These are phyloP conservation scores for Catharus bicknelli DNA, from an alignment of 2,113 vertebrate genomes.

Conservation along the genomic window DNA sequence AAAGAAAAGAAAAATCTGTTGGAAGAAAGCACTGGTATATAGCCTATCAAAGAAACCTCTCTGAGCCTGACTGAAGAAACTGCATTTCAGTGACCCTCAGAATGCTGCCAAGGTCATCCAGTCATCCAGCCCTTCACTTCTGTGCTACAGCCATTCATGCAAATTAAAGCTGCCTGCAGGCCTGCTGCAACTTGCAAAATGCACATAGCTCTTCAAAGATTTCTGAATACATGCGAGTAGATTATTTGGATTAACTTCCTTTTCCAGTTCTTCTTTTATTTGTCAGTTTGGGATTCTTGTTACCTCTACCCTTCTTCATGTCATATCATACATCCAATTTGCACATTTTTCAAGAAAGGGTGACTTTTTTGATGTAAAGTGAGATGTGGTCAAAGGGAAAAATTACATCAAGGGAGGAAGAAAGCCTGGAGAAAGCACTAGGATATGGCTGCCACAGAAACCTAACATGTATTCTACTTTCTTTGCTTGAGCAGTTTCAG, in stretches of 20 bases:
- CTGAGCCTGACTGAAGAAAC: slow-evolving; percentile 21
- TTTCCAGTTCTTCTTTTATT: neutral
- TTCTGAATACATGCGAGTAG: neutral
- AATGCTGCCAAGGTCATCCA: slow-evolving; percentile 33
- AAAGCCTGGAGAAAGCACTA: neutral
- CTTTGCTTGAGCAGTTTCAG: slow-evolving; percentile 11
- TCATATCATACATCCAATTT: slow-evolving; percentile 14
- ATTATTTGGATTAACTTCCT: slow-evolving; percentile 37
- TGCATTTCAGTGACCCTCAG: slow-evolving; percentile 42
- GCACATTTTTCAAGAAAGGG: slow-evolving; percentile 13
- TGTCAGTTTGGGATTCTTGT: neutral
- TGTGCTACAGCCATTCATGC: slow-evolving; percentile 53
- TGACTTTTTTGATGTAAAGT: slow-evolving; percentile 40
- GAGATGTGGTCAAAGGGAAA: slow-evolving; percentile 42
- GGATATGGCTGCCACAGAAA: neutral
- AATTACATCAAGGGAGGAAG: slow-evolving; percentile 23
- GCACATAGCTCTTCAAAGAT: slow-evolving; percentile 34
- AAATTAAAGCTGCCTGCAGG: slow-evolving; percentile 61
- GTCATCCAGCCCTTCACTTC: neutral
- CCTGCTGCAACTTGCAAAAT: slow-evolving; percentile 56
- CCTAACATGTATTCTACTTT: neutral
- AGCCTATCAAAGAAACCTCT: neutral
- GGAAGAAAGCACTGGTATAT: neutral
- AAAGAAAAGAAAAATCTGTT: neutral
- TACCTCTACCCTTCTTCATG: slow-evolving; percentile 3